Percentiles rank a stretch among this genome's conserved stretches.
Evolutionary conservation across 2,113 vertebrate genomes (phyloP).

Genomic region (Neopipo cinnamomea): DNA sequence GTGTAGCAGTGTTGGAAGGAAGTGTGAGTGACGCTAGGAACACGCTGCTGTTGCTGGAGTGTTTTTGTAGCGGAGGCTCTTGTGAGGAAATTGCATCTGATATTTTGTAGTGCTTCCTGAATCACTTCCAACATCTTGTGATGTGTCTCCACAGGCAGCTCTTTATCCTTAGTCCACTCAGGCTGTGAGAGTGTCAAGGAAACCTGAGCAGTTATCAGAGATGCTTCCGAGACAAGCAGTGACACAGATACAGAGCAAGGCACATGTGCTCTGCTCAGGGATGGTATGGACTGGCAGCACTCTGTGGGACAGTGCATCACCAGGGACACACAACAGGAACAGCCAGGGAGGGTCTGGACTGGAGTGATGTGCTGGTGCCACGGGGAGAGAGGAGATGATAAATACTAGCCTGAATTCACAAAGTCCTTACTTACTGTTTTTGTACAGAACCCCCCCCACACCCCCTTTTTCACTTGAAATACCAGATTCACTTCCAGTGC

Average conservation of each 20-base stretch:
- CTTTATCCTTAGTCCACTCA: background rate
- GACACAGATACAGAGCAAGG: background rate
- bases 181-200: background rate
- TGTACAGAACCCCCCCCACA: background rate
- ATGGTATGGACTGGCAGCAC: background rate
- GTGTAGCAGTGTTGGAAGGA: background rate
- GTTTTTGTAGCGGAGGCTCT: background rate
- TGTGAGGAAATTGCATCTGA: background rate
- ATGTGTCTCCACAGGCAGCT: slow-evolving; percentile 6
- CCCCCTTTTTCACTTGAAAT: background rate
- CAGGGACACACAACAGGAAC: rapidly evolving
- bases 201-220: background rate
- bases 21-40: background rate
- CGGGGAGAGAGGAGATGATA: background rate
- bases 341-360: background rate
- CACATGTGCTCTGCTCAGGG: background rate
- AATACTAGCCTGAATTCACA: background rate
- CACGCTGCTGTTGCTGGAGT: background rate
- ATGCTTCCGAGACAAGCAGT: background rate
- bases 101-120: slow-evolving; percentile 38
- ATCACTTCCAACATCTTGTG: background rate
- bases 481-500: background rate
- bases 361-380: background rate
- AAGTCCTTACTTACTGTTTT: background rate
- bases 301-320: rapidly evolving